Evolutionary conservation across 2,797 vertebrate genomes (phyloP), one percentile per base, ranked within the genome.

Genomic region (Valencia hispanica): DNA sequence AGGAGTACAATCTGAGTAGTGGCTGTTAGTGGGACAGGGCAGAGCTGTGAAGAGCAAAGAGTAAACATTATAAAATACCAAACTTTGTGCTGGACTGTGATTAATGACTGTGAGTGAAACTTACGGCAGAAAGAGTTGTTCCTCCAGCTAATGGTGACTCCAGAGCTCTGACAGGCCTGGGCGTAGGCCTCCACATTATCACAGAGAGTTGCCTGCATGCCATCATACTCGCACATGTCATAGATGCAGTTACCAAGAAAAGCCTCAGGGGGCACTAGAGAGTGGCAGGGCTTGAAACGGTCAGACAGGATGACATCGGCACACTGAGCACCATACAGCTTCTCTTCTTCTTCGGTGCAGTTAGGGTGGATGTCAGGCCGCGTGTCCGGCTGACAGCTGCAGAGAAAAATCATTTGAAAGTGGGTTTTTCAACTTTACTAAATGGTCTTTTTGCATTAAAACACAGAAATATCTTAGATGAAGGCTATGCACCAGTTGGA

Each of bases 181-280:
- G 94, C 94, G 4, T 96, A 96, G 0, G 94, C 93, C 74, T 95
- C 94, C 74, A 96, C 82, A 11, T 96, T 96, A 88, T 96, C 92
- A 0, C 96, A 96, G 39, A 96, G 93, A 0, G 92, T 96, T 0
- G 88, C 80, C 83, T 87, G 77, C 96, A 96, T 96, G 83, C 96
- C 96, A 8, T 94, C 10, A 8, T 96, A 96, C 84, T 96, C 95
- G 51, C 96, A 96, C 94, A 96, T 93, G 90, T 96, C 96, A 1
- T 94, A 96, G 27, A 96, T 17, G 72, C 93, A 94, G 91, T 92
- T 94, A 25, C 77, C 80, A 36, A 94, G 79, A 75, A 95, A 95
- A 5, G 88, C 88, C 5, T 87, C 41, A 0, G 91, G 90, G 43
- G 90, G 84, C 34, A 95, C 87, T 22, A 83, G 15, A 11, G 87